These are phyloP conservation scores for Pectinophora gossypiella DNA, from an alignment of 1,140 invertebrate species.

Conservation along the genomic window DNA sequence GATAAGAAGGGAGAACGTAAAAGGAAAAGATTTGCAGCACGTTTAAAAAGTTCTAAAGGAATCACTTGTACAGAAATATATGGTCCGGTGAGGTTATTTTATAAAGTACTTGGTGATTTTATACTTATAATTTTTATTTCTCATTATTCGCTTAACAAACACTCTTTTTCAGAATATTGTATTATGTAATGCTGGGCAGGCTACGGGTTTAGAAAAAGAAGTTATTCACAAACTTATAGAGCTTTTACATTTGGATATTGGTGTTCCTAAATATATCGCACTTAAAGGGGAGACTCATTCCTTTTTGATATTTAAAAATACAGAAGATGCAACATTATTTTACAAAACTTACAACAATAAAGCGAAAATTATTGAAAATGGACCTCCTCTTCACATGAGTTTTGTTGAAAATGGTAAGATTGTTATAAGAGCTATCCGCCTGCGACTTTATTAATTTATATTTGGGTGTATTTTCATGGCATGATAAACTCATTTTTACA, in stretches of 20 bases:
- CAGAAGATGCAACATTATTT: constrained; percentile 34
- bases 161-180: constrained; percentile 49
- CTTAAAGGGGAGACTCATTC: constrained; percentile 58
- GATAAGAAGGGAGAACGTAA: constrained; percentile 44
- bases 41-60: constrained; percentile 44
- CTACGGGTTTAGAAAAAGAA: constrained; percentile 50
- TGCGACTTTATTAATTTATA: no score
- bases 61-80: constrained; percentile 36
- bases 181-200: constrained; percentile 61
- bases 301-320: constrained; percentile 42
- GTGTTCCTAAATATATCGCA: constrained; percentile 43
- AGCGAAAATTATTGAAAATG: constrained; percentile 27
- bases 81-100: constrained; percentile 28
- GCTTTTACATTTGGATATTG: constrained; percentile 15
- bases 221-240: constrained; percentile 28
- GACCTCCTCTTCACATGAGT: constrained; percentile 43
- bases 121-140: constrained; percentile 9
- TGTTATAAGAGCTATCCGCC: no score
- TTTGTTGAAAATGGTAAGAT: constrained; percentile 59
- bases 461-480: no score
- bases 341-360: constrained; percentile 43
- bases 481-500: no score
- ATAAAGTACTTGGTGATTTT: background rate
- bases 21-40: constrained; percentile 47
- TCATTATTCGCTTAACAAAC: constrained; percentile 7